Percentiles rank a stretch among this genome's conserved stretches.
Conservation (phyloP, 2,113 vertebrate genomes). For the Natator depressus region DNA sequence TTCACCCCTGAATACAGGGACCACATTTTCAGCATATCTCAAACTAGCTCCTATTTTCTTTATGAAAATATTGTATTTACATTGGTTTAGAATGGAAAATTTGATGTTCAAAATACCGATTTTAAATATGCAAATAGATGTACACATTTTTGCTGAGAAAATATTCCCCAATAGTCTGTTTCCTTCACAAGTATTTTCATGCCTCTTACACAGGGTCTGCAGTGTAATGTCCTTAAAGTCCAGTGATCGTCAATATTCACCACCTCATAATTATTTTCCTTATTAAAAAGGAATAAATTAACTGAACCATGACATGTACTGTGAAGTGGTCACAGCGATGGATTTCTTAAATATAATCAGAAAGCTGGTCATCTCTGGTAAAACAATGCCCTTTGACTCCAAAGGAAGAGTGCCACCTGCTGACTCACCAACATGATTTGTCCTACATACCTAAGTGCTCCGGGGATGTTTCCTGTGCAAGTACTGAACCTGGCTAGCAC, state of each 20-base stretch:
- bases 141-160: background rate
- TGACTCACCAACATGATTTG: background rate
- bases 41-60: background rate
- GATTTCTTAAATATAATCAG: background rate
- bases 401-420: background rate
- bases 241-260: background rate
- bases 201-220: too few species aligned
- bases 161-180: background rate
- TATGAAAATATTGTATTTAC: background rate
- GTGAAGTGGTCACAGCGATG: background rate
- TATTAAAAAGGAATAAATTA: background rate
- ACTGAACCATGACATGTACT: background rate
- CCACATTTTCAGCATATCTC: background rate
- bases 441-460: fast-evolving
- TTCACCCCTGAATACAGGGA: background rate
- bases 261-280: background rate
- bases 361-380: background rate
- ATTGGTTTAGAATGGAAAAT: background rate
- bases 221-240: background rate
- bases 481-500: background rate
- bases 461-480: background rate
- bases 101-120: background rate
- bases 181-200: background rate
- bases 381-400: fast-evolving
- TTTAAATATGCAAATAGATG: background rate